Evolutionary conservation across 2,888 invertebrate species (phyloP), one percentile per base, ranked within the genome.

Genomic region (Aethes cnicana): DNA sequence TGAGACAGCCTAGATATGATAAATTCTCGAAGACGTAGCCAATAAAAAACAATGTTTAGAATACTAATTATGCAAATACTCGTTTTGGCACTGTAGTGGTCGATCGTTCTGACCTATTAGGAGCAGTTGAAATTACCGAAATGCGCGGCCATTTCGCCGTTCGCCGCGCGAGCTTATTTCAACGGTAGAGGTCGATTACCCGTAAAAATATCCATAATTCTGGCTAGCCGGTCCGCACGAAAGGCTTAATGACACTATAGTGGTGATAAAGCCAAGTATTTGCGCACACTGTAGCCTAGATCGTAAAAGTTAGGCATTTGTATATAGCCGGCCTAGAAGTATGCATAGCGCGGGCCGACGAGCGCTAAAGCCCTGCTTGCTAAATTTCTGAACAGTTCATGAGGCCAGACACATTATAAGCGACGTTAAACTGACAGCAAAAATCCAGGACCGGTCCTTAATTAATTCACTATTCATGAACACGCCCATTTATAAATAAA

Each of bases 71-170:
- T 33, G 41, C 20, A 14, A 14, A 39, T 7, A 1, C 12, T 2
- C 9, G 35, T 43, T 30, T 43, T 50, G 28, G 30, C 43, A 36
- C 42, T 20, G 16, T n/a, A 20, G 23, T 8, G 4, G 20, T 39
- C 14, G 12, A 43, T 18, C n/a, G 42, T 21, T 26, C 25, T 32
- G 49, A 50, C 28, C 36, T 36, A 49, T 49, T 49, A 36, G 35
- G 28, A 17, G 28, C 36, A 43, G 21, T 50, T 50, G 21, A 43
- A 43, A 50, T 50, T 42, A 26, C 49, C 36, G 6, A 26, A 36
- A 49, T 36, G 11, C 28, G 25, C 26, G 16, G 11, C 35, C 28
- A 8, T 39, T 1, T 23, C 9, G 23, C 16, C 39, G 16, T 39
- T 8, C 3, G 9, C 16, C 16, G n/a, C 17, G 8, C 14, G 30